phyloP scores from a whole-genome alignment of 1,140 invertebrate species.

The Pteromalus puparum region DNA sequence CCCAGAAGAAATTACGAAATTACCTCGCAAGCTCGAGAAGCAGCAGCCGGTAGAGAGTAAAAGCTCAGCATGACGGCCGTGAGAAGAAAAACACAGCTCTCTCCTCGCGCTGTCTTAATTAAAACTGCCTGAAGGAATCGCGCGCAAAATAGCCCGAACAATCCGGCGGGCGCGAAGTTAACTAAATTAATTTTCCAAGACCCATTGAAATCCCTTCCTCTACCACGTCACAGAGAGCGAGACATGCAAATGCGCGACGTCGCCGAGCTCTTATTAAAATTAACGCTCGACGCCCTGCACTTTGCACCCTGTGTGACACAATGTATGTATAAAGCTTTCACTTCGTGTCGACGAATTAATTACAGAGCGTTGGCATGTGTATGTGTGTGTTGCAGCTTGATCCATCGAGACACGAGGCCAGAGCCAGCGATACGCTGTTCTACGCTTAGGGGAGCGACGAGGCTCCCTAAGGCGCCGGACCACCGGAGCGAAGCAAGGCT shows the following conservation, averaged over 20 bases:
- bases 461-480: conserved; percentile 79
- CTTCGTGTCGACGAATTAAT: conserved; percentile 52
- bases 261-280: conserved; percentile 47
- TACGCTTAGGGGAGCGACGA: conserved; percentile 79
- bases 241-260: conserved; percentile 16
- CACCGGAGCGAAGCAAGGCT: conserved; percentile 89
- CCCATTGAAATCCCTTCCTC: conserved; percentile 23
- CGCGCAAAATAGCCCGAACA: conserved; percentile 25
- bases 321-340: not conserved
- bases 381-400: conserved; percentile 77
- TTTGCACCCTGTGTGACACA: not conserved
- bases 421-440: conserved; percentile 88
- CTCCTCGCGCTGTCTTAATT: conserved; percentile 34
- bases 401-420: conserved; percentile 85
- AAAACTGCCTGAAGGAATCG: conserved; percentile 29
- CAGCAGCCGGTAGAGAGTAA: not conserved
- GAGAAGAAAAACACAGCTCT: not conserved
- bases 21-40: not conserved
- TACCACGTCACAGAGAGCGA: not conserved
- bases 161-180: conserved; percentile 30
- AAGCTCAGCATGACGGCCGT: not conserved
- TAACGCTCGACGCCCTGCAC: conserved; percentile 8
- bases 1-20: not conserved
- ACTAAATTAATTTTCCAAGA: conserved; percentile 49
- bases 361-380: conserved; percentile 52